Conservation (phyloP, 2,113 vertebrate species). For the Aix galericulata region DNA sequence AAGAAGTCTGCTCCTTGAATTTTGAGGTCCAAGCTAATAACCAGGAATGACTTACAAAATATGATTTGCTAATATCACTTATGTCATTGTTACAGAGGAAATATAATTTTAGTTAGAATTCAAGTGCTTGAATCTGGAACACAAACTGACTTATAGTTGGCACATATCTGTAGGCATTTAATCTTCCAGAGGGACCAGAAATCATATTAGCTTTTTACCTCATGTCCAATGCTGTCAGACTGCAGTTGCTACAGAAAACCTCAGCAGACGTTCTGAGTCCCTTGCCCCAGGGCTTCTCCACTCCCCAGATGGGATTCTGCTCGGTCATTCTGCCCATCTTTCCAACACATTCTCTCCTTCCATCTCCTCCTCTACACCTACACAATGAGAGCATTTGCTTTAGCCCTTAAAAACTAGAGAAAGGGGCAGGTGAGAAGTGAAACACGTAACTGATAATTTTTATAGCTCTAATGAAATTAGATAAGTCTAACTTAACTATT, state of each 20-base stretch:
- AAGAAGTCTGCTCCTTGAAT: background rate
- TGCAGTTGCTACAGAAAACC: background rate
- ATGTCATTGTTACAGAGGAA: background rate
- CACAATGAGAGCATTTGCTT: background rate
- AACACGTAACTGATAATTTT: background rate
- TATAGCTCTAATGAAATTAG: background rate
- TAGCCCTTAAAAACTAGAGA: background rate
- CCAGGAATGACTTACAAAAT: background rate
- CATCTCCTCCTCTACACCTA: background rate
- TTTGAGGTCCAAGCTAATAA: background rate
- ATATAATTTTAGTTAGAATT: background rate
- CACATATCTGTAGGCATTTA: conserved; percentile 19
- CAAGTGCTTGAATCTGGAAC: background rate
- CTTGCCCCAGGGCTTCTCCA: background rate
- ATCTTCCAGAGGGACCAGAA: conserved; percentile 10
- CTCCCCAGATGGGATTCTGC: background rate
- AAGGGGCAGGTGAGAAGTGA: background rate
- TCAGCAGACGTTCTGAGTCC: background rate
- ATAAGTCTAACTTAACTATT: background rate
- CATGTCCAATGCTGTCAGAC: background rate
- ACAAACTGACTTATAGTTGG: background rate
- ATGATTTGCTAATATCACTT: background rate
- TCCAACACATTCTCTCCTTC: background rate
- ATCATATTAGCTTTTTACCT: background rate
- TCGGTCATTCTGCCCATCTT: background rate